These are phyloP conservation scores for Bettongia penicillata DNA, from an alignment of 2,113 vertebrate species.

Conservation along the genomic window DNA sequence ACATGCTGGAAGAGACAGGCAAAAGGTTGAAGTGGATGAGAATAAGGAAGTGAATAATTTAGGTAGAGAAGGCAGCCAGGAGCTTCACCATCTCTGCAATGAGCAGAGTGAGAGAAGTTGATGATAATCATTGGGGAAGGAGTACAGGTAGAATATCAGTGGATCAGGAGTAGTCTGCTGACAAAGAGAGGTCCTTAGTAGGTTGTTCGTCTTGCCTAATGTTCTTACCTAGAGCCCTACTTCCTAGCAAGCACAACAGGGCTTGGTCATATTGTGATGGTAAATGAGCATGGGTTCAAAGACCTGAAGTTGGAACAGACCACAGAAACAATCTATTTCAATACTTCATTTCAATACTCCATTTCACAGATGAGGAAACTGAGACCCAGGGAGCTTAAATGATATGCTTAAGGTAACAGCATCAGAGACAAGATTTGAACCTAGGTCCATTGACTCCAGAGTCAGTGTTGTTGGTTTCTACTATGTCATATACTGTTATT, in stretches of 20 bases:
- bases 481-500: not conserved
- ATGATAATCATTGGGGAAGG: not conserved
- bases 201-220: not conserved
- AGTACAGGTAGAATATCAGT: not conserved
- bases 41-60: not conserved
- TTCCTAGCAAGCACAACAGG: not conserved
- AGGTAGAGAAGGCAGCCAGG: not conserved
- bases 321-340: not conserved
- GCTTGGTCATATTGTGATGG: not conserved
- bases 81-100: not conserved
- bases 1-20: not conserved
- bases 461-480: not conserved
- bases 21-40: not conserved
- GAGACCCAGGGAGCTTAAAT: not conserved
- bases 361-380: not conserved
- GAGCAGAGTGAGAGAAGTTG: not conserved
- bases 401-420: not conserved
- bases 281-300: not conserved
- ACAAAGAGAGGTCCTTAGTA: not conserved
- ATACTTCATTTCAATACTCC: not conserved
- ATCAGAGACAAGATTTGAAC: not conserved
- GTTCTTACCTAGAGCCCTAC: not conserved
- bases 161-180: not conserved
- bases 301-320: not conserved
- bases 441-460: not conserved